Evolutionary conservation across 2,888 invertebrate species (phyloP), one percentile per base, ranked within the genome.

Genomic region (Apeira syringaria): DNA sequence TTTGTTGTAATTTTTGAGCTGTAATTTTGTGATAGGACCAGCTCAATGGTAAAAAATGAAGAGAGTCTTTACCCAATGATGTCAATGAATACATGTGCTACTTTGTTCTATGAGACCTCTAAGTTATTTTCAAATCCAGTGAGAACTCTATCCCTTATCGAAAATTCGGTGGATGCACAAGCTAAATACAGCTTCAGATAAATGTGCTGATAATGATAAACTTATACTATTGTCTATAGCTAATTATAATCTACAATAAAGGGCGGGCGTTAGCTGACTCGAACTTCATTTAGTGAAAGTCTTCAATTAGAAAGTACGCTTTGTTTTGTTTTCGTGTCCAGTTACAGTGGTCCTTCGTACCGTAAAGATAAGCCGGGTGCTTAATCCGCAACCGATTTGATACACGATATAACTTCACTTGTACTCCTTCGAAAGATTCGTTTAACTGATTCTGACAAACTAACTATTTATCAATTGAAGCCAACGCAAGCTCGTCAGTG

Each of bases 241-340:
- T 76, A 76, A 77, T 75, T 74, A 67, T 64, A 74, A 67, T 64
- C 38, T 57, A 60, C 65, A 62, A 73, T 71, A 73, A 80, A 79
- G 79, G 80, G 79, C 74, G 61, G 59, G 64, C 62, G 66, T 66
- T 70, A 72, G 61, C 68, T 66, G 63, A 65, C 65, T 69, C 70
- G 61, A 77, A 76, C 73, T 79, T 75, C 61, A 68, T 72, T 68
- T 59, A 53, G 82, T 74, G 82, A 83, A 83, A 82, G 80, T 76
- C 59, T 75, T 74, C 62, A 68, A 66, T 77, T 83, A 80, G 83
- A 83, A 83, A 84, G 84, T 74, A 57, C 57, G 64, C 73, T 72
- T 78, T 79, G 79, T 79, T 78, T 79, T 70, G 75, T 78, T 80
- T 75, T 76, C 69, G 53, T 70, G 75, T 68, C 61, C 61, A 62